Evolutionary conservation across 2,888 invertebrate species (phyloP).

Genomic region (Heteromurus nitidus): DNA sequence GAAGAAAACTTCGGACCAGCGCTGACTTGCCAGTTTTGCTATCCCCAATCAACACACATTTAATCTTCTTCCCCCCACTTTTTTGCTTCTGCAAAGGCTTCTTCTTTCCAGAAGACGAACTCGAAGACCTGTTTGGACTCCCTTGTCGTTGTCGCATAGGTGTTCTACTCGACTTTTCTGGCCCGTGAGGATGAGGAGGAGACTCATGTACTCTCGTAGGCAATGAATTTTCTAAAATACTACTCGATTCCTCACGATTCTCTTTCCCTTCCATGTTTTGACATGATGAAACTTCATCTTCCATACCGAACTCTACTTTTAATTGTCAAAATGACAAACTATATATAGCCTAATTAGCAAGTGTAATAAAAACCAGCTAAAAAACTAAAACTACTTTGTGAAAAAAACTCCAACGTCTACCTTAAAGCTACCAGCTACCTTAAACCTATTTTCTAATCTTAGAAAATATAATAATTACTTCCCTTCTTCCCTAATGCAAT

Average conservation of each 20-base stretch:
- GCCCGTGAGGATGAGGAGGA: background rate
- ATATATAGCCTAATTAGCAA: slow-evolving; percentile 54
- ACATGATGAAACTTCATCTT: slow-evolving; percentile 34
- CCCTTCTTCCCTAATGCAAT: no score
- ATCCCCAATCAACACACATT: slow-evolving; percentile 65
- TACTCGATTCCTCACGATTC: background rate
- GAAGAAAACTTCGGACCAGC: slow-evolving; percentile 63
- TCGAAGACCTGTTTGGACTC: background rate
- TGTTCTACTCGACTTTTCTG: background rate
- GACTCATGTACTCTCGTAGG: background rate
- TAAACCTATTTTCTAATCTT: no score
- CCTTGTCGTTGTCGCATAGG: background rate
- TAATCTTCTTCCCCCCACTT: slow-evolving; percentile 31
- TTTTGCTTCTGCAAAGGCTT: slow-evolving; percentile 14
- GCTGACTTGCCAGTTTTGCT: slow-evolving; percentile 66
- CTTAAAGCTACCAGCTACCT: no score
- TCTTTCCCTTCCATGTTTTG: slow-evolving; percentile 3
- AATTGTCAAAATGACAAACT: background rate
- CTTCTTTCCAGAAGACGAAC: background rate
- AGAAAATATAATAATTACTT: no score
- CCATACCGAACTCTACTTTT: slow-evolving; percentile 27
- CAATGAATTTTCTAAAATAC: background rate
- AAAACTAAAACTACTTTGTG: slow-evolving; percentile 60
- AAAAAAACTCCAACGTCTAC: no score
- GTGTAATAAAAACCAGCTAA: slow-evolving; percentile 36